Evolutionary conservation across 2,797 vertebrate genomes (phyloP).

Genomic region (Syngnathus acus): DNA sequence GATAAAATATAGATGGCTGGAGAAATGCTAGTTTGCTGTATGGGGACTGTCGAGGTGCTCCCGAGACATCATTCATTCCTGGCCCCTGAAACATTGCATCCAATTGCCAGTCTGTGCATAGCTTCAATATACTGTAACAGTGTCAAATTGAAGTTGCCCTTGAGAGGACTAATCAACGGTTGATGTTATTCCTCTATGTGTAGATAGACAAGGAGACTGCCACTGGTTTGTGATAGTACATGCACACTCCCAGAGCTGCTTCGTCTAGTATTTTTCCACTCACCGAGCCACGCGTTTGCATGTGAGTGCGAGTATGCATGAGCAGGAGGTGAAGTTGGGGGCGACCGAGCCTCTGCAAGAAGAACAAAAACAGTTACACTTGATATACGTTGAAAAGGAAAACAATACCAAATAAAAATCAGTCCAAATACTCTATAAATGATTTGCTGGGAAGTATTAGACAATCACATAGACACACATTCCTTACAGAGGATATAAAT

Average conservation of each 20-base stretch:
- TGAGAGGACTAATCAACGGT: neutral
- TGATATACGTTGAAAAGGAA: conserved; percentile 10
- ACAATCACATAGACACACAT: neutral
- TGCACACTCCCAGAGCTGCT: conserved; percentile 13
- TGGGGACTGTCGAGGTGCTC: neutral
- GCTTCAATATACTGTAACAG: neutral
- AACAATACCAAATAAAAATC: neutral
- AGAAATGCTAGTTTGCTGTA: neutral
- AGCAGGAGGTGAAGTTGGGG: conserved; percentile 1
- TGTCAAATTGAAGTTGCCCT: neutral
- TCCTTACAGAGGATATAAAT: neutral
- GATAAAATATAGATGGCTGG: neutral
- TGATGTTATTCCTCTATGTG: neutral
- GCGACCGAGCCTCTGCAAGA: conserved; percentile 4
- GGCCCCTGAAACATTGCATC: neutral
- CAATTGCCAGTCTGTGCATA: neutral
- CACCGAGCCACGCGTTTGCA: neutral
- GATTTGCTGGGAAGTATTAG: neutral
- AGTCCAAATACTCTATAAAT: neutral
- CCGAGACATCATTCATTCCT: neutral
- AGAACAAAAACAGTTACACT: conserved; percentile 4
- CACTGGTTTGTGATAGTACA: conserved; percentile 3
- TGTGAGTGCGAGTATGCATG: conserved; percentile 1
- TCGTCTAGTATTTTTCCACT: conserved; percentile 53
- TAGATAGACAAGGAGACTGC: conserved; percentile 5